phyloP scores from a whole-genome alignment of 2,113 vertebrate genomes.

The human (Homo sapiens) region DNA sequence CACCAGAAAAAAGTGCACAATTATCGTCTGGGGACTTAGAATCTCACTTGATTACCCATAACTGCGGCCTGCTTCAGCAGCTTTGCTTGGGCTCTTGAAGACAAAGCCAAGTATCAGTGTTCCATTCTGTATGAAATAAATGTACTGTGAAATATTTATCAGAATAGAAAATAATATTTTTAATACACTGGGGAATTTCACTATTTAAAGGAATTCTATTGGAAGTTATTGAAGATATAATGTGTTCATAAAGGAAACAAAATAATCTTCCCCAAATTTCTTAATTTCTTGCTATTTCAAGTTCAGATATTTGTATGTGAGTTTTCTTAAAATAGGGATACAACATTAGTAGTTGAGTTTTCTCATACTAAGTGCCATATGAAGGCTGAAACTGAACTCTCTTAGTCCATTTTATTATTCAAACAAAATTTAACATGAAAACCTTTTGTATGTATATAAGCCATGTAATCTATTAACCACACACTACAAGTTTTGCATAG shows the following conservation, averaged over 20 bases:
- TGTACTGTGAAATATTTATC: neutral
- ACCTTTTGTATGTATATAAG: neutral
- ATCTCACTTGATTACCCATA: conserved; percentile 46
- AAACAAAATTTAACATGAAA: neutral
- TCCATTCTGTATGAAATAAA: conserved; percentile 15
- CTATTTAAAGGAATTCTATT: neutral
- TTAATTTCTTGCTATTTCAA: conserved; percentile 7
- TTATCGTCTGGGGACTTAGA: conserved; percentile 29
- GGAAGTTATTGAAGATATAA: conserved; percentile 3
- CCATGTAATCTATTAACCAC: neutral
- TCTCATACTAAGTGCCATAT: neutral
- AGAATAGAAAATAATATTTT: conserved; percentile 42
- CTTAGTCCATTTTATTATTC: neutral
- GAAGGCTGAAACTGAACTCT: neutral
- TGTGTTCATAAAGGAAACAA: conserved; percentile 11
- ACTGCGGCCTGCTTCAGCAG: conserved; percentile 27
- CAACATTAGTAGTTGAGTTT: neutral
- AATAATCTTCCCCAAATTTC: conserved; percentile 22
- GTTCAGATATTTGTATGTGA: neutral
- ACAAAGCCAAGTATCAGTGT: neutral
- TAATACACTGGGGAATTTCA: conserved; percentile 8
- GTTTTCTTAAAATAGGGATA: neutral
- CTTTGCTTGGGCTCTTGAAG: neutral
- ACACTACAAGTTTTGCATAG: neutral
- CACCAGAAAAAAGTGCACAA: neutral